Evolutionary conservation across 2,797 vertebrate species (phyloP).

Genomic region (Cossypha niveicapilla): DNA sequence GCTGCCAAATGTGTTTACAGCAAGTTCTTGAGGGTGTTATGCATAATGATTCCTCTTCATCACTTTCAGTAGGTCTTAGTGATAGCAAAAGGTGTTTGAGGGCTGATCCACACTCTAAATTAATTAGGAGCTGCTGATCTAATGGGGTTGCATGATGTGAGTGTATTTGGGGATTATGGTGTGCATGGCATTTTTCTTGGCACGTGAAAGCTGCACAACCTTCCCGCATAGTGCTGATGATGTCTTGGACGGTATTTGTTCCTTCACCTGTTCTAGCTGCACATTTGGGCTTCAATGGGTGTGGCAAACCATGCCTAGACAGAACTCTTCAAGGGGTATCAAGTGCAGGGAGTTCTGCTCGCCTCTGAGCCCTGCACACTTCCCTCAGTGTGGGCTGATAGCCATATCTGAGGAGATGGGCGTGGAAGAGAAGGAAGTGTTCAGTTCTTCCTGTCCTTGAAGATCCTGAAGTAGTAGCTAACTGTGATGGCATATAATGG

Average conservation of each 20-base stretch:
- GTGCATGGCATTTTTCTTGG: not conserved
- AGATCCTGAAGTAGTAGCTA: not conserved
- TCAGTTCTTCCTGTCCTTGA: not conserved
- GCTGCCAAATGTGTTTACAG: constrained; percentile 44
- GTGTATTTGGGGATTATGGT: not conserved
- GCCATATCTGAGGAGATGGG: not conserved
- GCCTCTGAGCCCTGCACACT: accelerated
- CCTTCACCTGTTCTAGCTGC: not conserved
- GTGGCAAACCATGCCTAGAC: not conserved
- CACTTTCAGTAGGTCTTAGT: not conserved
- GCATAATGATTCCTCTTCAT: constrained; percentile 13
- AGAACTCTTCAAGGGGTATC: not conserved
- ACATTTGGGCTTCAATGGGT: accelerated
- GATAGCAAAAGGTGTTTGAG: constrained; percentile 13
- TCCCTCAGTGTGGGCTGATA: not conserved
- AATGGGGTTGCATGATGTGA: not conserved
- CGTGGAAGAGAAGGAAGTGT: accelerated
- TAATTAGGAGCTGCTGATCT: not conserved
- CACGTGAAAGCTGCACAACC: not conserved
- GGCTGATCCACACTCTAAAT: not conserved
- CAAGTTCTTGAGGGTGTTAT: constrained; percentile 11
- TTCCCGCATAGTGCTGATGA: not conserved
- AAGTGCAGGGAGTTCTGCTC: not conserved
- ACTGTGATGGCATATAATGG: accelerated
- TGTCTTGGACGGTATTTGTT: not conserved